phyloP scores from a whole-genome alignment of 1,140 invertebrate species.

The Triops cancriformis region DNA sequence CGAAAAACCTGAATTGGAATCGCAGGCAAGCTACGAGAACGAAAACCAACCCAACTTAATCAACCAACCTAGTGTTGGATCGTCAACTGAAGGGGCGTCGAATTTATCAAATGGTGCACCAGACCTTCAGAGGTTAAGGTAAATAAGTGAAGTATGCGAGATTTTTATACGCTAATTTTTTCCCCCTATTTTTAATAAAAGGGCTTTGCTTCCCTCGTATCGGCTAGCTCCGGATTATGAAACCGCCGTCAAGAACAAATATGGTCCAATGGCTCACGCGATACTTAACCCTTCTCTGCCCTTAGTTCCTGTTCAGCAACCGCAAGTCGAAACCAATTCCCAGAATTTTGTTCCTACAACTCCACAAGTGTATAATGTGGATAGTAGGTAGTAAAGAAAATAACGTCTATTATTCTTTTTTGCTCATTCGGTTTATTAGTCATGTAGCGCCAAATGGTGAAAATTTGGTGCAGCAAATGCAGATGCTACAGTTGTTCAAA shows the following conservation, averaged over 20 bases:
- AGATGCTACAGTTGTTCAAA: slow-evolving; percentile 63
- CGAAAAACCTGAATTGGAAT: slow-evolving; percentile 24
- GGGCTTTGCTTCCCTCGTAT: slow-evolving; percentile 74
- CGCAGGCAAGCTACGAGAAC: slow-evolving; percentile 22
- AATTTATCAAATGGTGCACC: neutral
- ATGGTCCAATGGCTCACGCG: slow-evolving; percentile 36
- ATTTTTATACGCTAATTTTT: slow-evolving; percentile 14
- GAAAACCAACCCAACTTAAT: slow-evolving; percentile 12
- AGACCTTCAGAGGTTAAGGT: neutral
- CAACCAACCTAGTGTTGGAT: slow-evolving; percentile 16
- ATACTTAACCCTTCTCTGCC: slow-evolving; percentile 33
- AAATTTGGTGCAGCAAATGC: slow-evolving; percentile 44
- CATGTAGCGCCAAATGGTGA: slow-evolving; percentile 30
- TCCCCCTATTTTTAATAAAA: slow-evolving; percentile 42
- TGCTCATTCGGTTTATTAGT: neutral
- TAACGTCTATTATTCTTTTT: no score
- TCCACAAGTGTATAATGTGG: slow-evolving; percentile 20
- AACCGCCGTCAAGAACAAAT: slow-evolving; percentile 67
- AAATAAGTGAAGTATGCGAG: neutral
- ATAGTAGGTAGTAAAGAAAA: neutral
- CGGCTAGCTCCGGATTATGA: slow-evolving; percentile 88
- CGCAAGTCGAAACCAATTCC: slow-evolving; percentile 46
- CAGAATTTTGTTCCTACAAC: slow-evolving; percentile 31
- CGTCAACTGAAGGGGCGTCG: slow-evolving; percentile 20
- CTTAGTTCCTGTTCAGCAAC: slow-evolving; percentile 48